Evolutionary conservation across 2,113 vertebrate genomes (phyloP).

Genomic region (Ptilorrhoa leucosticta): DNA sequence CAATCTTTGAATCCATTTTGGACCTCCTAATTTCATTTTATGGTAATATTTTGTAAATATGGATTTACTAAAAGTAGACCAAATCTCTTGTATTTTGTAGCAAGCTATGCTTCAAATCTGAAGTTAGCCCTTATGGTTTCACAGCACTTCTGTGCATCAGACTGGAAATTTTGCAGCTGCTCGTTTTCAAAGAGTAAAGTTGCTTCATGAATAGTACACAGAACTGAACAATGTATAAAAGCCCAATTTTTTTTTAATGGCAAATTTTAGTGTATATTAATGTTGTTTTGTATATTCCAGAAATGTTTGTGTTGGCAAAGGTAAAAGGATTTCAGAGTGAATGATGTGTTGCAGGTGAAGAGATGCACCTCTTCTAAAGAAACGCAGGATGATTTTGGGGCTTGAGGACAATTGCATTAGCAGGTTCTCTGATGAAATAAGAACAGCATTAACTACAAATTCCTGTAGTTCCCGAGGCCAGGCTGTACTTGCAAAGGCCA

Average conservation of each 20-base stretch:
- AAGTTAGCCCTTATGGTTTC: not conserved
- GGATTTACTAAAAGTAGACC: not conserved
- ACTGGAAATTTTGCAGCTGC: not conserved
- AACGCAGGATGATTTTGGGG: not conserved
- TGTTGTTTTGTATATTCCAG: not conserved
- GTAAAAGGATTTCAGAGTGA: not conserved
- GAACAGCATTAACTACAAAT: not conserved
- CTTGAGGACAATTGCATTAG: not conserved
- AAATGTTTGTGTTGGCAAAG: not conserved
- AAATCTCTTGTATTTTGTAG: not conserved
- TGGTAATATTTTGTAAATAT: not conserved
- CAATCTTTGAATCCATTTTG: not conserved
- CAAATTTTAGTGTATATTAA: not conserved
- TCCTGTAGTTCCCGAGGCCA: rapidly evolving
- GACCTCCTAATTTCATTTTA: not conserved
- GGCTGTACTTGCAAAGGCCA: not conserved
- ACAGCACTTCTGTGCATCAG: not conserved
- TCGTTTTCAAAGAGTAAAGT: not conserved
- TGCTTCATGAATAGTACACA: not conserved
- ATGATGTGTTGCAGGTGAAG: not conserved
- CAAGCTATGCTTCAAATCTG: not conserved
- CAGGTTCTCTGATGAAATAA: not conserved
- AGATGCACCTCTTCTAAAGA: not conserved
- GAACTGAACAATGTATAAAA: not conserved
- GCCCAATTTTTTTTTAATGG: not conserved